Percentiles rank a stretch among this genome's conserved stretches.
phyloP scores from a whole-genome alignment of 2,113 vertebrate species.

The Hyperopisus bebe region DNA sequence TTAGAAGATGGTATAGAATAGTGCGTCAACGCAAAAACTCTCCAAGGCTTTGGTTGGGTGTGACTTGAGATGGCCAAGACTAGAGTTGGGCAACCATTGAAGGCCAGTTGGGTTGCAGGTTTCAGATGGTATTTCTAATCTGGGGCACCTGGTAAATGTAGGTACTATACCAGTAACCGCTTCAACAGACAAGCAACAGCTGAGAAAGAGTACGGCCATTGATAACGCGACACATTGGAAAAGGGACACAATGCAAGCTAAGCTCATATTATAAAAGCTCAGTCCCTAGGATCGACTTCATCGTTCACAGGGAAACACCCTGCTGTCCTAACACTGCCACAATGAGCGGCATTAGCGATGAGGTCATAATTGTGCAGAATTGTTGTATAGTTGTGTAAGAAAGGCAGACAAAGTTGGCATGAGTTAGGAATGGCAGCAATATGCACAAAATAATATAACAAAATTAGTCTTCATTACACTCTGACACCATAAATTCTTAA shows the following conservation, averaged over 20 bases:
- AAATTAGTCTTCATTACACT: conserved; percentile 3
- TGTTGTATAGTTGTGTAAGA: neutral
- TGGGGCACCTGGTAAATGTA: neutral
- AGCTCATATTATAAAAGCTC: neutral
- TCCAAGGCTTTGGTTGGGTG: neutral
- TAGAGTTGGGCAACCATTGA: neutral
- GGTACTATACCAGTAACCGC: neutral
- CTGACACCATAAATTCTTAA: neutral
- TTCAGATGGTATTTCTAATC: neutral
- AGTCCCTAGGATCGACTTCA: neutral
- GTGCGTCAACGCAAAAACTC: neutral
- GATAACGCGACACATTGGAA: neutral
- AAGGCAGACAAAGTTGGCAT: neutral
- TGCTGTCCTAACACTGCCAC: neutral
- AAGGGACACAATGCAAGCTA: neutral
- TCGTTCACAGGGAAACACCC: neutral
- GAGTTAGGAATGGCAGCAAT: neutral
- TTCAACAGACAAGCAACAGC: neutral
- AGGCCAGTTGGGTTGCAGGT: neutral
- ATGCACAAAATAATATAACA: neutral
- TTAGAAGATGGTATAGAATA: neutral
- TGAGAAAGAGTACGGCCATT: neutral
- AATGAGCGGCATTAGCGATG: neutral
- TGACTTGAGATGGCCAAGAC: neutral
- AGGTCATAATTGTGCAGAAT: neutral